Evolutionary conservation across 2,797 vertebrate genomes (phyloP).

Genomic region (Jordanella pulchra): DNA sequence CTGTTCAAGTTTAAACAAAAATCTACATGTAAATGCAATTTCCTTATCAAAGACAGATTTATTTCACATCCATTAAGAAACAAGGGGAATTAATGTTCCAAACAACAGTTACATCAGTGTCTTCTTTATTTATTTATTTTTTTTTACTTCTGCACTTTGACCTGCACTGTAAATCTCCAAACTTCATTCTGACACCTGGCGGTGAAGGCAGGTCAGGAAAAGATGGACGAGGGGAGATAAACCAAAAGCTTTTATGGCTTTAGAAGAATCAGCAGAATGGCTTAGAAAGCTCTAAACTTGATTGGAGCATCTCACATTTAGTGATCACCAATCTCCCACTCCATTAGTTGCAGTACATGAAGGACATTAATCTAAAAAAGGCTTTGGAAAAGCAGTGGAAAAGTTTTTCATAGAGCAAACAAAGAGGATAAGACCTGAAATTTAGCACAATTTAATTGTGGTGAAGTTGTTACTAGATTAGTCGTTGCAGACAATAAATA

Average conservation of each 20-base stretch:
- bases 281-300: slow-evolving; percentile 56
- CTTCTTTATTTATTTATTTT: neutral
- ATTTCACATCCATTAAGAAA: slow-evolving; percentile 21
- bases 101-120: slow-evolving; percentile 10
- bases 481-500: neutral
- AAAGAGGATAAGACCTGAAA: neutral
- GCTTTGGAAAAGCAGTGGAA: slow-evolving; percentile 28
- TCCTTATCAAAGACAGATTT: slow-evolving; percentile 40
- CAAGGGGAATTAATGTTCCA: slow-evolving; percentile 23
- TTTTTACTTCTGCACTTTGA: slow-evolving; percentile 39
- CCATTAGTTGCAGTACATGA: slow-evolving; percentile 70
- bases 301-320: slow-evolving; percentile 71
- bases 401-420: slow-evolving; percentile 1
- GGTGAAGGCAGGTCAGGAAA: slow-evolving; percentile 51
- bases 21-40: slow-evolving; percentile 29
- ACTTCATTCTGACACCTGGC: slow-evolving; percentile 73
- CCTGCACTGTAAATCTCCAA: slow-evolving; percentile 54
- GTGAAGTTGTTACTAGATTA: neutral
- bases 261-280: slow-evolving; percentile 44
- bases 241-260: slow-evolving; percentile 59
- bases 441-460: neutral
- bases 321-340: slow-evolving; percentile 63
- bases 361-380: slow-evolving; percentile 57
- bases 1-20: slow-evolving; percentile 34
- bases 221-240: slow-evolving; percentile 40